phyloP scores from a whole-genome alignment of 1,140 invertebrate genomes.

The Macrosteles quadrilineatus region DNA sequence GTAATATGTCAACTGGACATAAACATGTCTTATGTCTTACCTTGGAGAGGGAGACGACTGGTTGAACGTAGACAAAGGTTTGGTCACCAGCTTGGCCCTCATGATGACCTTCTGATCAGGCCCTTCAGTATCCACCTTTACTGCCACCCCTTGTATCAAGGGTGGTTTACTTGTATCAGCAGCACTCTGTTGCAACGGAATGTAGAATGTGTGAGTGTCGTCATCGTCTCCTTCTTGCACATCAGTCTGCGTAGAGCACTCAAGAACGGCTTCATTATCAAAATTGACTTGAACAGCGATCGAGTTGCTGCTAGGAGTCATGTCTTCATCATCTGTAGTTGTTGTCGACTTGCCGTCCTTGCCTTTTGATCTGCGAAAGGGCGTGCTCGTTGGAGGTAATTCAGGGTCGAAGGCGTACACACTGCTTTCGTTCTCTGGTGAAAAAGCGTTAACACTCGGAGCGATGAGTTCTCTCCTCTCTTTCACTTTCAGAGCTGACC shows the following conservation, averaged over 20 bases:
- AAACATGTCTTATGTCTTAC: no score
- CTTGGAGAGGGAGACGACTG: constrained; percentile 24
- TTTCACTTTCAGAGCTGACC: constrained; percentile 33
- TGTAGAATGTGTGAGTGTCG: constrained; percentile 65
- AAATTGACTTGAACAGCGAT: constrained; percentile 62
- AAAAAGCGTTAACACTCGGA: constrained; percentile 63
- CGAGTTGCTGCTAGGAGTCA: constrained; percentile 50
- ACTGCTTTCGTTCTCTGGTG: constrained; percentile 68
- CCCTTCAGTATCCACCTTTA: constrained; percentile 65
- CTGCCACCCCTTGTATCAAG: constrained; percentile 65
- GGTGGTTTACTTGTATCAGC: constrained; percentile 53
- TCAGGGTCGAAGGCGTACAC: constrained; percentile 70
- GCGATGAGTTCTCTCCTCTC: constrained; percentile 50
- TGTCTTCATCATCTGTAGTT: constrained; percentile 33
- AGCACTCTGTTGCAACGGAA: constrained; percentile 59
- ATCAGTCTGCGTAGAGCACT: constrained; percentile 59
- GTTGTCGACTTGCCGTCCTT: constrained; percentile 29
- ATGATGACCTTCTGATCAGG: constrained; percentile 65
- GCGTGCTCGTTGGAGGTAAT: constrained; percentile 54
- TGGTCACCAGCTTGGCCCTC: constrained; percentile 67
- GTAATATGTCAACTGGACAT: no score
- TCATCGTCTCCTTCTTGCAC: constrained; percentile 49
- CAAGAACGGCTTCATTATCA: constrained; percentile 44
- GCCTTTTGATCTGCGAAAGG: constrained; percentile 54
- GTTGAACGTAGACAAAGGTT: constrained; percentile 53